phyloP scores from a whole-genome alignment of 2,113 vertebrate genomes.

The Nicator chloris region DNA sequence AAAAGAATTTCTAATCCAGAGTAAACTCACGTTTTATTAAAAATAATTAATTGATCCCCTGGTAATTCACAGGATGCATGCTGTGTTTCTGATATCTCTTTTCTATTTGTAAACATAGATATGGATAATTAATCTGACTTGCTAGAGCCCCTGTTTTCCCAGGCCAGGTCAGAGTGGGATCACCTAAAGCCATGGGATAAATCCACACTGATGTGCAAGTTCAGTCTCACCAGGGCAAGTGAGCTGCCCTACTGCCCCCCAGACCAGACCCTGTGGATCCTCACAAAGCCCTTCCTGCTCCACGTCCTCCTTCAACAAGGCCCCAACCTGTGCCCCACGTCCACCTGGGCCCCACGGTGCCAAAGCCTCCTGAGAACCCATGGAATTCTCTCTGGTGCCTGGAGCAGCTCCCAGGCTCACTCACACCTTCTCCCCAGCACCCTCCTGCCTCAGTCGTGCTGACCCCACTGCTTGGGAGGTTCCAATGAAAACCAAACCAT shows the following conservation, averaged over 20 bases:
- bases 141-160: neutral
- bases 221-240: neutral
- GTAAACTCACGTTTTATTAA: neutral
- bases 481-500: neutral
- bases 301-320: neutral
- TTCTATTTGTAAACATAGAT: neutral
- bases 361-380: neutral
- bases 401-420: neutral
- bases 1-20: neutral
- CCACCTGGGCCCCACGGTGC: fast-evolving
- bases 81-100: neutral
- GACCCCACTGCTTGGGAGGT: neutral
- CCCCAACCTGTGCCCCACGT: fast-evolving
- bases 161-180: neutral
- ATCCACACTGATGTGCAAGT: neutral
- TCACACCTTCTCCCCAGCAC: fast-evolving
- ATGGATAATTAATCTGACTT: neutral
- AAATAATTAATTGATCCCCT: conserved; percentile 11
- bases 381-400: neutral
- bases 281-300: neutral
- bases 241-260: neutral
- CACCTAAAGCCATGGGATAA: neutral
- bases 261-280: neutral
- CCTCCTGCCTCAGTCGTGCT: neutral
- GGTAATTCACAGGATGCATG: neutral